Conservation (phyloP, 2,888 invertebrate genomes). For the Ditula angustiorana region DNA sequence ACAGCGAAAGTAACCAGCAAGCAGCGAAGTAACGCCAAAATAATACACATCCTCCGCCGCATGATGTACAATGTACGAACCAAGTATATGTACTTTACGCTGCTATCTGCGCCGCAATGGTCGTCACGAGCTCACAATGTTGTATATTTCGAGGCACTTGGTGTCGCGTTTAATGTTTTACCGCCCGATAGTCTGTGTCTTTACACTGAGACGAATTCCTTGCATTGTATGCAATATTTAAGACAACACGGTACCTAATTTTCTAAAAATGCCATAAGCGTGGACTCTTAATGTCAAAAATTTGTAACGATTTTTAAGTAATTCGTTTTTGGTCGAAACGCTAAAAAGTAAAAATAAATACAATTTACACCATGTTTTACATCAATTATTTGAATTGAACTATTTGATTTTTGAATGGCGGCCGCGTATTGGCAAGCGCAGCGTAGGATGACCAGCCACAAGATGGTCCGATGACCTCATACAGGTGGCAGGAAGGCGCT, state of each 20-base stretch:
- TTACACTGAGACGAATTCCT: not conserved
- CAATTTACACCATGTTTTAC: too few relatives aligned
- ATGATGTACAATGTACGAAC: conserved; percentile 8
- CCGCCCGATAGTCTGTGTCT: conserved; percentile 1
- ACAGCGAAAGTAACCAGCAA: too few relatives aligned
- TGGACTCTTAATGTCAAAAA: not conserved
- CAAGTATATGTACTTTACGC: conserved; percentile 19
- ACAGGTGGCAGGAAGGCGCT: too few relatives aligned
- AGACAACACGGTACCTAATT: not conserved
- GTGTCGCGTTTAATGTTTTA: conserved; percentile 11
- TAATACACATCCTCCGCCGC: not conserved
- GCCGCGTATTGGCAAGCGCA: too few relatives aligned
- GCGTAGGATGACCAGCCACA: too few relatives aligned
- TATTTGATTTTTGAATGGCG: too few relatives aligned
- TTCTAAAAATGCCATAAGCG: not conserved
- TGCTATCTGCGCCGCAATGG: conserved; percentile 11
- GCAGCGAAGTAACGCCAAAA: not conserved
- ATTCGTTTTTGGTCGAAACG: too few relatives aligned
- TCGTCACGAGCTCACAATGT: conserved; percentile 12
- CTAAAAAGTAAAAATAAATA: too few relatives aligned
- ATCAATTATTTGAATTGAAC: too few relatives aligned
- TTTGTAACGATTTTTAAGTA: too few relatives aligned
- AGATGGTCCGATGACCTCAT: too few relatives aligned
- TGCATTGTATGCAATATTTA: not conserved
- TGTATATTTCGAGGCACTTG: conserved; percentile 16